Conservation (phyloP, 2,113 vertebrate genomes). For the Dicerorhinus sumatrensis region DNA sequence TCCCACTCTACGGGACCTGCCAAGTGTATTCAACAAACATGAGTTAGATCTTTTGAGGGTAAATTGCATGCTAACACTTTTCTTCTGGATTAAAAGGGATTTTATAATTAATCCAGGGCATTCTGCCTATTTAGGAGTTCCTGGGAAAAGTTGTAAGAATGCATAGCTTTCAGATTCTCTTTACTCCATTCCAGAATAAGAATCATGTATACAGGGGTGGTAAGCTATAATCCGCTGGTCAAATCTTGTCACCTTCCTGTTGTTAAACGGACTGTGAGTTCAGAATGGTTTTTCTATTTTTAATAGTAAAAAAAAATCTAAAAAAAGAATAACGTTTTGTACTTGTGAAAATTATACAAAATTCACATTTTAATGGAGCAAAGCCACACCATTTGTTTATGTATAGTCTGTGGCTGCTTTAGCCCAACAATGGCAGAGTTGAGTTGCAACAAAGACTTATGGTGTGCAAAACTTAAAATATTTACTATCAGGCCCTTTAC, state of each 20-base stretch:
- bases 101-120: neutral
- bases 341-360: neutral
- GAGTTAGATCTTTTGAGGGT: neutral
- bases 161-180: neutral
- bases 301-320: neutral
- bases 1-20: slow-evolving; percentile 87
- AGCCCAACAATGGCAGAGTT: fast-evolving
- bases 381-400: neutral
- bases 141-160: neutral
- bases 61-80: neutral
- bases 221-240: neutral
- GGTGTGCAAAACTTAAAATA: neutral
- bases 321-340: slow-evolving; percentile 8
- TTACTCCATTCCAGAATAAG: neutral
- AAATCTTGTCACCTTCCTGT: neutral
- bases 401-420: neutral
- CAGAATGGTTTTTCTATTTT: neutral
- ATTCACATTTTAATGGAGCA: neutral
- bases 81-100: neutral
- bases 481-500: neutral
- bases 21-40: neutral
- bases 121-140: neutral
- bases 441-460: neutral
- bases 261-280: neutral
- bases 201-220: neutral